Evolutionary conservation across 2,888 invertebrate genomes (phyloP).

Genomic region (Ophraella communa): DNA sequence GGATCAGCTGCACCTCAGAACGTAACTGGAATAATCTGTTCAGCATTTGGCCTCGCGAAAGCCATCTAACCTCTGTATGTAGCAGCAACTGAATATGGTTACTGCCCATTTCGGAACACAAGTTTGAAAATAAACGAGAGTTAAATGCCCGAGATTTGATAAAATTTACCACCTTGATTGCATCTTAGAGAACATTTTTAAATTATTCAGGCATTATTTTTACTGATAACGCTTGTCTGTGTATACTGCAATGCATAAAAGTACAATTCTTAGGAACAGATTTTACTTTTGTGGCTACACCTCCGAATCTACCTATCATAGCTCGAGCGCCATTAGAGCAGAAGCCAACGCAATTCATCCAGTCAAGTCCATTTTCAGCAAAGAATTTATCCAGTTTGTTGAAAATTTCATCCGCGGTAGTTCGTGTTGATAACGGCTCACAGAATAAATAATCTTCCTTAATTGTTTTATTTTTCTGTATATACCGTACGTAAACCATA

Average conservation of each 20-base stretch:
- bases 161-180: conserved; percentile 9
- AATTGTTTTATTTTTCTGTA: conserved; percentile 13
- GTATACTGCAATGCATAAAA: conserved; percentile 5
- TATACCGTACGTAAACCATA: too few relatives aligned
- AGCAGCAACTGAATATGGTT: background rate
- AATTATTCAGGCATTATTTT: too few relatives aligned
- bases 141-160: conserved; percentile 8
- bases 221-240: conserved; percentile 7
- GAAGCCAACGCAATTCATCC: background rate
- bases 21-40: background rate
- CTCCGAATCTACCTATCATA: background rate
- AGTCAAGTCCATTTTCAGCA: background rate
- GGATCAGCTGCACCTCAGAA: too few relatives aligned
- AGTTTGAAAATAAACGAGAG: background rate
- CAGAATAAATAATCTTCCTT: background rate
- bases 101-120: conserved; percentile 15
- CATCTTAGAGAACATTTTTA: conserved; percentile 1
- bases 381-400: background rate
- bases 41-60: background rate
- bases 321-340: conserved; percentile 2
- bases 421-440: too few relatives aligned
- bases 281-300: conserved; percentile 1
- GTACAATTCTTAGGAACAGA: background rate
- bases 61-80: conserved; percentile 4
- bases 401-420: too few relatives aligned